Percentiles rank a stretch among this genome's conserved stretches.
Evolutionary conservation across 2,888 invertebrate genomes (phyloP).

Genomic region (Patella pellucida): DNA sequence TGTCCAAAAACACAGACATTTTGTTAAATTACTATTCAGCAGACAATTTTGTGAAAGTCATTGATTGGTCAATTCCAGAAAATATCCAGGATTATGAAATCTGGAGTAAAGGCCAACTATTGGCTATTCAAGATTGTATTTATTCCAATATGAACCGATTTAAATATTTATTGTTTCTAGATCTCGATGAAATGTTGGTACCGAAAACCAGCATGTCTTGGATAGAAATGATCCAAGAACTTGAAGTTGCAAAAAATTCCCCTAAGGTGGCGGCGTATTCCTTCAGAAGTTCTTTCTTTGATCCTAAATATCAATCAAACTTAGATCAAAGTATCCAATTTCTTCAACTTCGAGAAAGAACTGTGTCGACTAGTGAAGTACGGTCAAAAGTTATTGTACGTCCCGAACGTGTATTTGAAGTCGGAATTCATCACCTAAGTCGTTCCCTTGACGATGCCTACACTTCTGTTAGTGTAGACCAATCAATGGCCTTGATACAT

Average conservation of each 20-base stretch:
- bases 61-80: conserved; percentile 60
- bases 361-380: conserved; percentile 37
- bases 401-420: conserved; percentile 50
- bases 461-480: conserved; percentile 34
- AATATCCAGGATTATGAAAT: conserved; percentile 41
- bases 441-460: conserved; percentile 33
- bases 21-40: conserved; percentile 54
- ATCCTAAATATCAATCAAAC: conserved; percentile 43
- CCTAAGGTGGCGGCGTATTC: conserved; percentile 46
- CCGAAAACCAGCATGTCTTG: conserved; percentile 49
- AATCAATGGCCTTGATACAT: conserved; percentile 47
- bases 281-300: conserved; percentile 60
- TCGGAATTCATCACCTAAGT: conserved; percentile 64
- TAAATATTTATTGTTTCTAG: conserved; percentile 62
- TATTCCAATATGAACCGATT: conserved; percentile 61
- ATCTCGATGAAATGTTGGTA: conserved; percentile 68
- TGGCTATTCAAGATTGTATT: conserved; percentile 69
- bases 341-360: conserved; percentile 51
- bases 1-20: conserved; percentile 44
- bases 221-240: conserved; percentile 40
- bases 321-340: conserved; percentile 43
- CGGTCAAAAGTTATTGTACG: conserved; percentile 56
- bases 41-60: conserved; percentile 46
- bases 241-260: conserved; percentile 23
- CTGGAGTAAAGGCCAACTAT: conserved; percentile 68